Evolutionary conservation across 2,113 vertebrate genomes (phyloP).

Genomic region (Oceanites oceanicus): DNA sequence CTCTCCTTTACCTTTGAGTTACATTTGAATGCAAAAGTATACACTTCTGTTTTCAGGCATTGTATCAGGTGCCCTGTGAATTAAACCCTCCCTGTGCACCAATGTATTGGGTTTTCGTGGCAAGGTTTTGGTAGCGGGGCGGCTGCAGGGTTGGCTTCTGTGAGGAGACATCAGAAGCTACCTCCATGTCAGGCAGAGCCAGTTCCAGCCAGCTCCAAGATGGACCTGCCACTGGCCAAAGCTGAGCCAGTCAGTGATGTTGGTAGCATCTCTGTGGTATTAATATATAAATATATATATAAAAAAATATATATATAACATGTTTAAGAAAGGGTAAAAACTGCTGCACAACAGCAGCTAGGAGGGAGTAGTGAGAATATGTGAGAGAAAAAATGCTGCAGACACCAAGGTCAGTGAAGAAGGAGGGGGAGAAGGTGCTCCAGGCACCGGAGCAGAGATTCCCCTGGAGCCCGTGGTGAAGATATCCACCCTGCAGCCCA

Average conservation of each 20-base stretch:
- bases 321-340: neutral
- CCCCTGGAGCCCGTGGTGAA: neutral
- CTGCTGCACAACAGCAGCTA: neutral
- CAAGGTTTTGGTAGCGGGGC: neutral
- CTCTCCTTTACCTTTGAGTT: neutral
- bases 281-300: no score
- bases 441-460: neutral
- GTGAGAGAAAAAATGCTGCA: neutral
- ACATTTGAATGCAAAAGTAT: neutral
- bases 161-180: neutral
- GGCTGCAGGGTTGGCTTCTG: neutral
- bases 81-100: neutral
- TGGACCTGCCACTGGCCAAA: neutral
- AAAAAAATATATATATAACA: no score
- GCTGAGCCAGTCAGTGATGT: neutral
- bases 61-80: neutral
- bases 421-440: neutral
- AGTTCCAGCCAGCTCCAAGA: neutral
- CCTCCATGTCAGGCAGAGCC: neutral
- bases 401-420: neutral
- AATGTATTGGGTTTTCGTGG: fast-evolving
- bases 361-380: neutral
- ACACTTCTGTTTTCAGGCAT: neutral
- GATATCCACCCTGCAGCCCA: neutral
- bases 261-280: neutral